Evolutionary conservation across 2,888 invertebrate genomes (phyloP).

Genomic region (Aporophyla nigra): DNA sequence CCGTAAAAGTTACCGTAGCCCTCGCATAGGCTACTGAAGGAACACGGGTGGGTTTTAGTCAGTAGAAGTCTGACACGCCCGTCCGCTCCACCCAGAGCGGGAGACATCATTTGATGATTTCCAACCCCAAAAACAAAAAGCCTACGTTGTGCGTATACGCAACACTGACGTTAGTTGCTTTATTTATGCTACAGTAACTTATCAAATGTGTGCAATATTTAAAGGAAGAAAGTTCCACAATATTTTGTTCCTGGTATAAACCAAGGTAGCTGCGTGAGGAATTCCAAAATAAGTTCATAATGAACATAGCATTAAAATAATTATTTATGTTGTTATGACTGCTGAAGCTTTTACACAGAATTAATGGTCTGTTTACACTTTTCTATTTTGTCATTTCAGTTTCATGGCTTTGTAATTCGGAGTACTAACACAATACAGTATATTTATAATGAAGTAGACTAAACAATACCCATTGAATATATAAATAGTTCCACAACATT

Average conservation of each 20-base stretch:
- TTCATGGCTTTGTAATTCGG: slow-evolving; percentile 4
- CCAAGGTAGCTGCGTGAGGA: neutral
- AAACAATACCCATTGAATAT: slow-evolving; percentile 18
- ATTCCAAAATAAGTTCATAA: neutral
- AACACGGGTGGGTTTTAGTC: too few species aligned
- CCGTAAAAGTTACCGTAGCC: too few species aligned
- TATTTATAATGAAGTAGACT: slow-evolving; percentile 12
- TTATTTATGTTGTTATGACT: slow-evolving; percentile 15
- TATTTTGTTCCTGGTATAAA: neutral
- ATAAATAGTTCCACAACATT: neutral
- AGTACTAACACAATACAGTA: neutral
- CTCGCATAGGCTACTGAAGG: too few species aligned
- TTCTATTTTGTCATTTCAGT: slow-evolving; percentile 3
- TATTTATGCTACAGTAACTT: neutral
- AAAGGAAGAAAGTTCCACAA: neutral
- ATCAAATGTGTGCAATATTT: neutral
- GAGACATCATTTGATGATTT: too few species aligned
- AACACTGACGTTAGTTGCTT: neutral
- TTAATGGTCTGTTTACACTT: slow-evolving; percentile 18
- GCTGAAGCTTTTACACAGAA: neutral
- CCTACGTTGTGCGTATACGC: too few species aligned
- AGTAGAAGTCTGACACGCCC: too few species aligned
- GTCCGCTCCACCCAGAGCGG: too few species aligned
- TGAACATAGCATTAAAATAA: slow-evolving; percentile 5
- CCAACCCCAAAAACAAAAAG: too few species aligned